Base-by-base conservation (phyloP, 2,888 invertebrate species). In the Endomychus coccineus region DNA sequence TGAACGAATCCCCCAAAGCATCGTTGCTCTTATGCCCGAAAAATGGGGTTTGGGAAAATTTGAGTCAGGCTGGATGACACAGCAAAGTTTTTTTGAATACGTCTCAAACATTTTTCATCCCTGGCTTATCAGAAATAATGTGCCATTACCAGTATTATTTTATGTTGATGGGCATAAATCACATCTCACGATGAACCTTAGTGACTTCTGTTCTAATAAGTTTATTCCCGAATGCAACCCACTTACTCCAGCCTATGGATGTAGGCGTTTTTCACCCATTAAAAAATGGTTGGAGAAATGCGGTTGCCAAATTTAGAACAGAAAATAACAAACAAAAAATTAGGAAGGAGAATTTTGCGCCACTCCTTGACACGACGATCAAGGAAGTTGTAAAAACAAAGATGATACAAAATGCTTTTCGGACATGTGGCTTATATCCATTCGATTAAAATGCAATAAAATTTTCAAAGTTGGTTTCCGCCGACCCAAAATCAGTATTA, bases 241-340 rank as follows among this genome's bases (percentile, higher is more conserved):
- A 30, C 13, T 10, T 36, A 13, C 6, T 31, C 3, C 30, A 36
- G 24, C 36, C 36, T 16, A 36, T 31, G 36, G 36, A 36, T 21
- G 36, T 36, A 23, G 30, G 17, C 10, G 36, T 36, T 31, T 36
- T 36, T 13, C 25, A 22, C 3, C 15, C 23, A 16, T 13, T 32
- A 21, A 34, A n/a, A 31, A 31, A 27, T 23, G 30, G 23, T n/a
- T 30, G 36, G 30, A 36, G n/a, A 31, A 36, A 36, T 29, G 29
- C 22, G 16, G 27, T 30, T 19, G 13, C 15, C 6, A 31, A 32
- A 31, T 36, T 19, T 5, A 36, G 27, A 32, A 32, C 31, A 5
- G 30, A 36, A 9, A 23, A 34, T 16, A 16, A 29, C 22, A 10
- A 31, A 15, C 10, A 31, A 23, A 36, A 36, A 31, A 24, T 32